These are phyloP conservation scores for Oncorhynchus nerka DNA, from an alignment of 2,113 vertebrate genomes.

Conservation along the genomic window DNA sequence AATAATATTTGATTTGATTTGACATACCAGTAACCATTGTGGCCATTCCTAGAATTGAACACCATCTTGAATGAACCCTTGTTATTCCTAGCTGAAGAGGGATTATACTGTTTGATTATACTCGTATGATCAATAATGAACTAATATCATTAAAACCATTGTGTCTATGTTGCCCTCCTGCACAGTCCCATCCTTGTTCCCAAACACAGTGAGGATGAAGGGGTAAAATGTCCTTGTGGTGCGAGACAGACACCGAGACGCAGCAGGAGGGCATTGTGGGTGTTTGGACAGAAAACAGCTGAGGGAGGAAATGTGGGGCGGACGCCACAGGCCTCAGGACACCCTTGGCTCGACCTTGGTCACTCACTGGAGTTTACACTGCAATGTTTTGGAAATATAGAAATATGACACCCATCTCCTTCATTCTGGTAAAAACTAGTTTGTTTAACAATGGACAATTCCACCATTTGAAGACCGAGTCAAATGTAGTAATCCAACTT, in stretches of 20 bases:
- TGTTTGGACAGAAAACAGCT: slow-evolving; percentile 58
- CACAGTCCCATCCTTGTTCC: no score
- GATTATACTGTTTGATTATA: not conserved
- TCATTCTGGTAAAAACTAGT: not conserved
- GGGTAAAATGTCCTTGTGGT: not conserved
- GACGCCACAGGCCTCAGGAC: slow-evolving; percentile 28
- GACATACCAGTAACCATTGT: no score
- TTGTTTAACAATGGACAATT: not conserved
- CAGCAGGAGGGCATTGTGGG: slow-evolving; percentile 7
- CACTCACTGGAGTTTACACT: no score
- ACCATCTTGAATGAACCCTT: not conserved
- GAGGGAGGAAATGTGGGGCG: slow-evolving; percentile 17
- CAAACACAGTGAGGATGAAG: no score
- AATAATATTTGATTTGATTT: no score
- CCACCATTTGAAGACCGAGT: no score
- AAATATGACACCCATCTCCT: slow-evolving; percentile 8
- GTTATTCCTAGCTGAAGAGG: no score
- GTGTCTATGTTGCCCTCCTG: no score
- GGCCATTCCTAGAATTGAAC: not conserved
- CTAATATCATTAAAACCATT: no score
- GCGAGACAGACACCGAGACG: not conserved
- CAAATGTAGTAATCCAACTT: no score
- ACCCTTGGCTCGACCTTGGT: slow-evolving; percentile 49
- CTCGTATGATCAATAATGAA: not conserved
- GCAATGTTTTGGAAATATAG: slow-evolving; percentile 54